Percentiles rank a stretch among this genome's conserved stretches.
Evolutionary conservation across 30 jellyfish, hydroid and myxozoan genomes (phyloP).

Genomic region (Cassiopea andromeda): DNA sequence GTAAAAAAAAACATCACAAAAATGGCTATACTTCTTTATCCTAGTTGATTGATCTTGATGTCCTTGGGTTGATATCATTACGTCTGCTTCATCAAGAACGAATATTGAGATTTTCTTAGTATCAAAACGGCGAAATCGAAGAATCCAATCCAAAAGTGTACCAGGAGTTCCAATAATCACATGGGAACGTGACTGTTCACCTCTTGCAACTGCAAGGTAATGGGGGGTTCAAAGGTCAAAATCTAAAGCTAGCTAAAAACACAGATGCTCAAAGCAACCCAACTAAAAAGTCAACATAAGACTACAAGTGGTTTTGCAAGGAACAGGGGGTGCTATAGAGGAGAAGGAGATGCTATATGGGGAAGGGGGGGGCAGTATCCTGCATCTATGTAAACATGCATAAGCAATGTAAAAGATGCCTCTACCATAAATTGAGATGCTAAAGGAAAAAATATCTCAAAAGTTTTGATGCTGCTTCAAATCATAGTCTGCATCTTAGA

Average conservation of each 20-base stretch:
- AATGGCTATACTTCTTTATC: slow-evolving; percentile 75
- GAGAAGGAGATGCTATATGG: too few relatives aligned
- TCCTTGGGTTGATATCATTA: slow-evolving; percentile 99
- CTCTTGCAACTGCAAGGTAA: slow-evolving; percentile 63
- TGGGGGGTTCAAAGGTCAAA: background rate
- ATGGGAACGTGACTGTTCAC: slow-evolving; percentile 74
- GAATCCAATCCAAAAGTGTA: slow-evolving; percentile 92
- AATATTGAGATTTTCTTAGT: slow-evolving; percentile 85
- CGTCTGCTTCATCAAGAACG: slow-evolving; percentile 99
- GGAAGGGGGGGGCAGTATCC: too few relatives aligned
- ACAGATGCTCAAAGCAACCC: too few relatives aligned
- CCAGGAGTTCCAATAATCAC: slow-evolving; percentile 99
- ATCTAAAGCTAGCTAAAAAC: background rate
- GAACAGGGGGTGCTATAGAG: too few relatives aligned
- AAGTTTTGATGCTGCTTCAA: too few relatives aligned
- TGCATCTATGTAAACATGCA: too few relatives aligned
- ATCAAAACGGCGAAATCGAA: slow-evolving; percentile 82
- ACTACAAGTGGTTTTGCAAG: too few relatives aligned
- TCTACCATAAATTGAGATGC: too few relatives aligned
- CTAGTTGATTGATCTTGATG: slow-evolving; percentile 95
- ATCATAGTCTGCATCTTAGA: too few relatives aligned
- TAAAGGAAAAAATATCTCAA: too few relatives aligned
- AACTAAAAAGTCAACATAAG: too few relatives aligned
- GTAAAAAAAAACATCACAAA: background rate
- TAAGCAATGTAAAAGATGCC: too few relatives aligned